Percentiles rank a stretch among this genome's conserved stretches.
Conservation (phyloP, 2,113 vertebrate genomes). For the Falcunculus frontatus region DNA sequence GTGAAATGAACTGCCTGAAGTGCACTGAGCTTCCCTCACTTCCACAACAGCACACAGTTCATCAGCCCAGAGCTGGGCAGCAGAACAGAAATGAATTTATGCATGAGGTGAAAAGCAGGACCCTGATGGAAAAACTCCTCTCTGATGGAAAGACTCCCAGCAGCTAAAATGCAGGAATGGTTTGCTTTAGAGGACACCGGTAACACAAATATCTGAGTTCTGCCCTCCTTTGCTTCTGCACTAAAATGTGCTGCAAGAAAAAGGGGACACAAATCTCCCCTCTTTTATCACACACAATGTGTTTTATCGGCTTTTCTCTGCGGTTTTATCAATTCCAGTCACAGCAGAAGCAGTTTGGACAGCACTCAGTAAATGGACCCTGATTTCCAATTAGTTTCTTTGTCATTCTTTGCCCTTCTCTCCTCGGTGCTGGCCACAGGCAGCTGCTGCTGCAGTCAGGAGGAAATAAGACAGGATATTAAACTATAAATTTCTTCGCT, state of each 20-base stretch:
- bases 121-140: not conserved
- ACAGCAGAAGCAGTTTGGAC: not conserved
- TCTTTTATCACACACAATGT: not conserved
- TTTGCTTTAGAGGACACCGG: not conserved
- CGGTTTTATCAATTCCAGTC: not conserved
- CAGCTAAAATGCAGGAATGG: not conserved
- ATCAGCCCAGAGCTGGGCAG: not conserved
- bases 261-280: not conserved
- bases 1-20: not conserved
- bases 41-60: not conserved
- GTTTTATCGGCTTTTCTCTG: not conserved
- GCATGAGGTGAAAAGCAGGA: not conserved
- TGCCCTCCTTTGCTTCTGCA: not conserved
- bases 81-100: not conserved
- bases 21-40: not conserved
- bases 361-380: not conserved
- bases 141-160: not conserved
- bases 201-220: not conserved
- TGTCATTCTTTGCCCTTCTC: conserved; percentile 24
- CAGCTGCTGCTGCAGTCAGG: not conserved
- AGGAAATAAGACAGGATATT: conserved; percentile 42
- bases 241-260: not conserved
- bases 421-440: not conserved
- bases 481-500: not conserved
- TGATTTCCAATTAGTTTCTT: conserved; percentile 36